Conservation (phyloP, 2,888 invertebrate species). For the Andrena praecox region DNA sequence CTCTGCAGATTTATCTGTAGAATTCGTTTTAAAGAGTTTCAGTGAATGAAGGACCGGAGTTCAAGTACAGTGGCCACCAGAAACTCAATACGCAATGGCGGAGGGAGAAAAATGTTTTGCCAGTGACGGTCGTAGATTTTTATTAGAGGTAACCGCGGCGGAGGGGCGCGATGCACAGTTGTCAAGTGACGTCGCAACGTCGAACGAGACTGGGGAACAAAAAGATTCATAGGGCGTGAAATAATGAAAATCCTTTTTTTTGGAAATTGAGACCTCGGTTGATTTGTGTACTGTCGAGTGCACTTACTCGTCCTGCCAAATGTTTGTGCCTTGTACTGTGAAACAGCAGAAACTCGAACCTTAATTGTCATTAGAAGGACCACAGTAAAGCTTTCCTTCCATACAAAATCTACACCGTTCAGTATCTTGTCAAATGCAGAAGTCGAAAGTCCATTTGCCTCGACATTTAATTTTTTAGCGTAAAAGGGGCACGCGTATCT, state of each 20-base stretch:
- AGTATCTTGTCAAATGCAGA: background rate
- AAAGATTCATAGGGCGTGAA: conserved; percentile 46
- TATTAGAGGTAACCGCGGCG: conserved; percentile 48
- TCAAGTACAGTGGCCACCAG: background rate
- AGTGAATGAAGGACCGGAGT: background rate
- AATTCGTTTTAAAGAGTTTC: background rate
- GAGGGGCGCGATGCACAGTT: conserved; percentile 33
- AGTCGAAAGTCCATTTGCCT: background rate
- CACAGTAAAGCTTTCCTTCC: no score
- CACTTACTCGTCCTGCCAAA: background rate
- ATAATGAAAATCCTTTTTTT: conserved; percentile 49
- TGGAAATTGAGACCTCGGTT: background rate
- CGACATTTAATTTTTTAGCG: conserved; percentile 6
- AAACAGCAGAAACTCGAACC: no score
- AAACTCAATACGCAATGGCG: conserved; percentile 13
- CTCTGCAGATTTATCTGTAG: background rate
- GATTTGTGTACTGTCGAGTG: conserved; percentile 32
- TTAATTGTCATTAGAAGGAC: no score
- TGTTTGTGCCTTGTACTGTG: background rate
- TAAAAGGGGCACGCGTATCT: background rate
- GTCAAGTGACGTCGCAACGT: conserved; percentile 34
- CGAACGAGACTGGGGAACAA: conserved; percentile 21
- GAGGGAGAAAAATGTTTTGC: conserved; percentile 28
- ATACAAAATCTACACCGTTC: no score
- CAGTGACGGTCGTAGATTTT: conserved; percentile 49